These are phyloP conservation scores for Anthonomus grandis DNA, from an alignment of 1,140 invertebrate genomes.

Conservation along the genomic window DNA sequence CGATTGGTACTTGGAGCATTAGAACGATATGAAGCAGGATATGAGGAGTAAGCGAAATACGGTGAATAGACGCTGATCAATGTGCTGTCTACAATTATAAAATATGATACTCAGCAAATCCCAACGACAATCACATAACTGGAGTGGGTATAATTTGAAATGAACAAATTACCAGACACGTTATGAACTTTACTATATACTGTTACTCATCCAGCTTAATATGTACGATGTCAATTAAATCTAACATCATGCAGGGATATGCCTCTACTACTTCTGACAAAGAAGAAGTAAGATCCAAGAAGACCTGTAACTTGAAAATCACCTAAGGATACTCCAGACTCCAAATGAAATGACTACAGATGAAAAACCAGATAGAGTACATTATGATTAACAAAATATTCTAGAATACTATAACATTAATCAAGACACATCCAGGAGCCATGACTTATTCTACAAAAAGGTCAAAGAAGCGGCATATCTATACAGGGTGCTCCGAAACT, in stretches of 20 bases:
- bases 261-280: neutral
- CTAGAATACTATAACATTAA: no score
- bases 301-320: conserved; percentile 1
- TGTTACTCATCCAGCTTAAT: conserved; percentile 3
- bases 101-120: neutral
- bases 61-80: neutral
- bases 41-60: conserved; percentile 1
- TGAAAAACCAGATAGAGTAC: neutral
- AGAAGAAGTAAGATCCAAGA: neutral
- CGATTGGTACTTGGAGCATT: conserved; percentile 1
- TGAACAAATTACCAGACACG: neutral
- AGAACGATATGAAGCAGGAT: conserved; percentile 1
- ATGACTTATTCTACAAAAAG: no score
- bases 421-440: no score
- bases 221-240: conserved; percentile 1
- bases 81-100: neutral
- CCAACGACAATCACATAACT: neutral
- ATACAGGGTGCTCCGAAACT: no score
- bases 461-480: no score
- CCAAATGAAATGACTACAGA: no score
- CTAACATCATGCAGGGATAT: conserved; percentile 1
- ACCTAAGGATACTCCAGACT: neutral
- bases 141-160: conserved; percentile 4
- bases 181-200: neutral
- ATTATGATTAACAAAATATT: neutral